Evolutionary conservation across 2,888 invertebrate genomes (phyloP).

Genomic region (Myathropa florea): DNA sequence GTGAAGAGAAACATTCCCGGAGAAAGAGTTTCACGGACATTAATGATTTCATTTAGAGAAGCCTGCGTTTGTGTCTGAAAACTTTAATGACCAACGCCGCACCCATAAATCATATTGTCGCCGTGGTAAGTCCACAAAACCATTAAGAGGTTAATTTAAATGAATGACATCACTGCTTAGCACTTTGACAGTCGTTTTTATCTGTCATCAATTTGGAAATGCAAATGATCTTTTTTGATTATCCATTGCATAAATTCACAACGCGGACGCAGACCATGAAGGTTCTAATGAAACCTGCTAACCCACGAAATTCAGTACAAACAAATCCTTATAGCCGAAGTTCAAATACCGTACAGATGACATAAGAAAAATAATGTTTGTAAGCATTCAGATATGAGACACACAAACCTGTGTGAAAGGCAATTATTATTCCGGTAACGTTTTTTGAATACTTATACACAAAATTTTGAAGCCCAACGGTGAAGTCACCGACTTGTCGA

Average conservation of each 20-base stretch:
- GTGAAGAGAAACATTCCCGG: neutral
- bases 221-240: slow-evolving; percentile 31
- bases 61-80: neutral
- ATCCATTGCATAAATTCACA: slow-evolving; percentile 51
- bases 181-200: slow-evolving; percentile 1
- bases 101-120: neutral
- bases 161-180: slow-evolving; percentile 1
- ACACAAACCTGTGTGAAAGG: slow-evolving; percentile 1
- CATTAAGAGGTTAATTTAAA: neutral
- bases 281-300: slow-evolving; percentile 39
- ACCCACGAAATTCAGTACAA: neutral
- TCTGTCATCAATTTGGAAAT: slow-evolving; percentile 5
- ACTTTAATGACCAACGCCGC: neutral
- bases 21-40: neutral
- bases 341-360: slow-evolving; percentile 1
- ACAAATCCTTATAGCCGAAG: slow-evolving; percentile 7
- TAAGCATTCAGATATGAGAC: neutral
- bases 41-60: neutral
- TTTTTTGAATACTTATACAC: slow-evolving; percentile 46
- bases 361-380: neutral
- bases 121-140: neutral
- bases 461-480: slow-evolving; percentile 8
- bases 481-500: slow-evolving; percentile 53
- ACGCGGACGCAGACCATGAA: slow-evolving; percentile 22
- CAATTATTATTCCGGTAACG: slow-evolving; percentile 30